Base-by-base conservation (phyloP, 2,113 vertebrate genomes). In the Scophthalmus maximus region DNA sequence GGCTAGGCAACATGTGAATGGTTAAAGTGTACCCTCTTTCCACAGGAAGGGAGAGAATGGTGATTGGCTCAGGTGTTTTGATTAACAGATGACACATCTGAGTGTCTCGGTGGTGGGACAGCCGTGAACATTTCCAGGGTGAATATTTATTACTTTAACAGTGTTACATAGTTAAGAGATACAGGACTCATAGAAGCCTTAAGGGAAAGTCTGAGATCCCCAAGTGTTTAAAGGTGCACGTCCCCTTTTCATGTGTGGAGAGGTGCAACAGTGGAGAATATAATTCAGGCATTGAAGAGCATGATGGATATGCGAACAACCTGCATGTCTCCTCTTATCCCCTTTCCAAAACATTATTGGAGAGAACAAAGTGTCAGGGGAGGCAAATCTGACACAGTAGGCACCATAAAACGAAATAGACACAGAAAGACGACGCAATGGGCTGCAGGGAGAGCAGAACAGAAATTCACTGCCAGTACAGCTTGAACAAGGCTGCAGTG, bases 341-440 rank as follows among this genome's bases (percentile, higher is more conserved):
- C 46, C 30, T 40, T 65, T 68, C 40, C 40, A 40, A 65, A 70
- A 55, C 20, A 61, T 23, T 32, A 26, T 32, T 18, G 17, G n/a
- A 42, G 11, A 56, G 38, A 67, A 57, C 42, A 67, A 59, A 59
- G 36, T 52, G 30, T 30, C 29, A 49, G 46, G 22, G 29, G 51
- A 46, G 14, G 46, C 36, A 55, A 36, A 71, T 64, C 56, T 47
- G 67, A 76, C 40, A 60, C 22, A 3, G 70, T 46, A 15, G 5
- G 36, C 63, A 3, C 18, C 23, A 42, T 12, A 10, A 64, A 73
- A 26, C 22, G 5, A 68, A 75, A 61, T 34, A 56, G 50, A 67
- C 61, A 62, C n/a, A 55, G 40, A 53, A 51, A 46, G 30, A 55
- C 2, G 5, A 26, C 2, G 17, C 25, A 57, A 50, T 17, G 40